Base-by-base conservation (phyloP, 2,888 invertebrate species). In the Euplexia lucipara region DNA sequence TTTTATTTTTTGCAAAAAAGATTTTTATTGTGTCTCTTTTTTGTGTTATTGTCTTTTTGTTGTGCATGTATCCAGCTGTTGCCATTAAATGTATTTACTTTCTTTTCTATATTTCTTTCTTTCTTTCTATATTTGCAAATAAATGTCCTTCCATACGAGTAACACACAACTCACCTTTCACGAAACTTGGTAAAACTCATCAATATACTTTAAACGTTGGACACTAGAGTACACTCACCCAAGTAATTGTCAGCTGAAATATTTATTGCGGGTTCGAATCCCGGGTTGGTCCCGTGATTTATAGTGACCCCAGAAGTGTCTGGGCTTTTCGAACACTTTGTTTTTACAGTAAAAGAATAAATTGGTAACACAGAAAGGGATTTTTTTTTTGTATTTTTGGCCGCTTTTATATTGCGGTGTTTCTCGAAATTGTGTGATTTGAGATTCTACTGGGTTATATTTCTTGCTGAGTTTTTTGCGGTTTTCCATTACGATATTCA, bases 181-280 rank as follows among this genome's bases (percentile, higher is more conserved):
- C 22, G 53, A 41, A 68, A 67, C 35, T 71, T 20, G 30, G 41
- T 48, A 41, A 26, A 39, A 42, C 47, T 54, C 57, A 73, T 73
- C 53, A 60, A 78, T 75, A 68, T 49, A 64, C 64, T 62, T 49
- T 54, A 63, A 79, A 54, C 61, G 62, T 37, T 51, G 14, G 44
- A 59, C 61, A 63, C 61, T 73, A 70, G 73, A 76, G 62, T 60
- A 67, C 66, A 66, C 70, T 78, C 81, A 78, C 83, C 76, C 71
- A 75, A 83, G 81, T 85, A 88, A 88, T 88, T 87, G 89, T 88
- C 88, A 88, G 86, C 67, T 88, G 89, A 89, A 80, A 82, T 86
- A 89, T 89, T 89, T 89, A 89, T 89, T 81, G 84, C 73, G 71
- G 85, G 85, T 83, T 84, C 83, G 73, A 81, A 63, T 78, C 70